Percentiles rank a stretch among this genome's conserved stretches.
These are phyloP conservation scores for Apodemia mormo DNA, from an alignment of 2,888 invertebrate species.

Conservation along the genomic window DNA sequence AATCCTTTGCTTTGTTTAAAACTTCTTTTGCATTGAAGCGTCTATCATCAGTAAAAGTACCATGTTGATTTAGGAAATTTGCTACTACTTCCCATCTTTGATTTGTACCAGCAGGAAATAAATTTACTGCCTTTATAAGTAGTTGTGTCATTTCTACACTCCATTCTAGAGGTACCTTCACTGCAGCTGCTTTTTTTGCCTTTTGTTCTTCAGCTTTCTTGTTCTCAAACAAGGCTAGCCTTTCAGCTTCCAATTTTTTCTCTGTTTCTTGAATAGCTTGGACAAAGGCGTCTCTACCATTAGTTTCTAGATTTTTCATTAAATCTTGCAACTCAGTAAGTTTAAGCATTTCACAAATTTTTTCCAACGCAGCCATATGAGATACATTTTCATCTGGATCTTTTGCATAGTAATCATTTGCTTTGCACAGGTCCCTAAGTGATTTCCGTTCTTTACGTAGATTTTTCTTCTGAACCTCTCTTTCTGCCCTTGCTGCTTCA, in stretches of 20 bases:
- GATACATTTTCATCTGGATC: slow-evolving; percentile 87
- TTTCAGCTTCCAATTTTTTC: slow-evolving; percentile 89
- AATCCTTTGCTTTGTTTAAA: slow-evolving; percentile 95
- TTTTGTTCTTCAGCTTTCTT: slow-evolving; percentile 71
- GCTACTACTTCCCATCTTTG: slow-evolving; percentile 97
- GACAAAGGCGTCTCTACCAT: slow-evolving; percentile 85
- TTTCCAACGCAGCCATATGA: slow-evolving; percentile 96
- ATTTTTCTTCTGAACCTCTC: slow-evolving; percentile 91
- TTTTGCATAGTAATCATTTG: slow-evolving; percentile 89
- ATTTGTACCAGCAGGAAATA: slow-evolving; percentile 97
- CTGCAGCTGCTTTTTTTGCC: slow-evolving; percentile 64
- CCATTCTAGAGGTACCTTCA: slow-evolving; percentile 86
- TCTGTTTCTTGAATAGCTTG: slow-evolving; percentile 87
- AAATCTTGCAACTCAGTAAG: slow-evolving; percentile 88
- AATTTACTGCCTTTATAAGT: slow-evolving; percentile 97
- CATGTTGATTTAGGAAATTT: slow-evolving; percentile 96
- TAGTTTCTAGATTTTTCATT: slow-evolving; percentile 85
- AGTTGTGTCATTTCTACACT: slow-evolving; percentile 91
- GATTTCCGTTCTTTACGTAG: slow-evolving; percentile 93
- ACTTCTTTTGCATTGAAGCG: slow-evolving; percentile 94
- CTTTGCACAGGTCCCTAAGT: slow-evolving; percentile 89
- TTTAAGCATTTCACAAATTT: slow-evolving; percentile 91
- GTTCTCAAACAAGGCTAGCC: slow-evolving; percentile 81
- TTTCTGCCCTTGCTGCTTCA: slow-evolving; percentile 91
- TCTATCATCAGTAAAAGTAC: slow-evolving; percentile 79